A percentile compares a stretch with the other conserved stretches of the same genome.
Evolutionary conservation across 1,140 invertebrate genomes (phyloP).

Genomic region (Megalopta genalis): DNA sequence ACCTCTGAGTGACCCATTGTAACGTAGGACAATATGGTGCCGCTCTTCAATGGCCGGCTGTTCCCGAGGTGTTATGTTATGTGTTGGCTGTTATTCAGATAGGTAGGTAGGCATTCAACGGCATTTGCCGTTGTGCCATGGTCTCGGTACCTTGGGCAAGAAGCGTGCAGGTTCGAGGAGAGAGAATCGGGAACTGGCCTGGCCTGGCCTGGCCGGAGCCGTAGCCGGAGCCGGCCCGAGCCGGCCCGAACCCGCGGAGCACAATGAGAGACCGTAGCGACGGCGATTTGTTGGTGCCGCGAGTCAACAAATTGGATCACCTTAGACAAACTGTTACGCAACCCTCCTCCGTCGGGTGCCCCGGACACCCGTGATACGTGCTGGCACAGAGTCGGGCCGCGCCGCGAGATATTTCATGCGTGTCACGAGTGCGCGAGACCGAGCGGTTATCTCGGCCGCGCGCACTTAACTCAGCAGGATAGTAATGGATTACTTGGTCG

Average conservation of each 20-base stretch:
- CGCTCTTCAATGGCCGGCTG: conserved; percentile 69
- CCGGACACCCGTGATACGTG: neutral
- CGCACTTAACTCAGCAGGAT: conserved; percentile 41
- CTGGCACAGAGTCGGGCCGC: neutral
- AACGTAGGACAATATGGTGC: conserved; percentile 69
- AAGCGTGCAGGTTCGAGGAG: conserved; percentile 49
- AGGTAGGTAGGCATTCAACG: conserved; percentile 66
- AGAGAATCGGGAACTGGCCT: conserved; percentile 34
- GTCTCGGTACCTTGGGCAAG: conserved; percentile 31
- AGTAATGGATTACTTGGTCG: conserved; percentile 44
- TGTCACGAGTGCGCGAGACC: conserved; percentile 24
- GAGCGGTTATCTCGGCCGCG: conserved; percentile 35
- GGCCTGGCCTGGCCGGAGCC: neutral
- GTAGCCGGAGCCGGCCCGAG: no score
- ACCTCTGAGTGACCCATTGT: conserved; percentile 71
- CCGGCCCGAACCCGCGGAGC: neutral
- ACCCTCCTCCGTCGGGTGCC: neutral
- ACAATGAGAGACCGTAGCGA: conserved; percentile 19
- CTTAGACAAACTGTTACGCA: conserved; percentile 53
- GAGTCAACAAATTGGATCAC: conserved; percentile 57
- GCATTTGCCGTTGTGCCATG: conserved; percentile 49
- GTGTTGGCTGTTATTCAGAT: conserved; percentile 72
- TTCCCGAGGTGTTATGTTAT: conserved; percentile 74
- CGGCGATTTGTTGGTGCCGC: conserved; percentile 46
- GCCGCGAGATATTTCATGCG: conserved; percentile 46